Conservation (phyloP, 2,888 invertebrate genomes). For the Parthenolecanium corni region DNA sequence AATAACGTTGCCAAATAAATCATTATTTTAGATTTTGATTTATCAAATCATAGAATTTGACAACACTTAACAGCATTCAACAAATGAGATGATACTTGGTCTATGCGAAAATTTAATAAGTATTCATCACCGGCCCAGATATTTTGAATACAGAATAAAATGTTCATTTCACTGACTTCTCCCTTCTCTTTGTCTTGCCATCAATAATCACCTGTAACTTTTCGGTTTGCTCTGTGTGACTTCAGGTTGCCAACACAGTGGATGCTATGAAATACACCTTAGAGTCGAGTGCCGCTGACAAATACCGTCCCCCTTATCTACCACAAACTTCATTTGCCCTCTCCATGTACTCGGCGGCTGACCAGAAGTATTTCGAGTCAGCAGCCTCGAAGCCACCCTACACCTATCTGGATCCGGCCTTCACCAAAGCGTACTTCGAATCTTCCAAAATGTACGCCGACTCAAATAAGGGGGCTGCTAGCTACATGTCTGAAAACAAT, state of each 20-base stretch:
- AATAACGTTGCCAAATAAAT: no score
- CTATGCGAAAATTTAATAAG: no score
- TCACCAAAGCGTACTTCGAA: slow-evolving; percentile 60
- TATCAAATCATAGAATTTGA: no score
- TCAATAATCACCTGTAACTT: no score
- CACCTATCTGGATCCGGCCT: slow-evolving; percentile 54
- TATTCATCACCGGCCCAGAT: no score
- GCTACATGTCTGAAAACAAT: slow-evolving; percentile 24
- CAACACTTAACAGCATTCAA: no score
- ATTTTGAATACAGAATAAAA: no score
- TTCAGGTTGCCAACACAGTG: slow-evolving; percentile 62
- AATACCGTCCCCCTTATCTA: slow-evolving; percentile 59
- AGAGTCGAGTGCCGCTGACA: slow-evolving; percentile 53
- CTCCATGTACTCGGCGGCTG: slow-evolving; percentile 53
- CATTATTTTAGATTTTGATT: no score
- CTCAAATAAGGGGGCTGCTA: slow-evolving; percentile 19
- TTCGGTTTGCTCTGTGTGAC: no score
- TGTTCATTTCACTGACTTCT: no score
- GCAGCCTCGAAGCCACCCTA: slow-evolving; percentile 45
- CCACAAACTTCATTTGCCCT: slow-evolving; percentile 49
- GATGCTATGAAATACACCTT: slow-evolving; percentile 67
- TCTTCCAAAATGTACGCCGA: slow-evolving; percentile 51
- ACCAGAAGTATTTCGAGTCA: slow-evolving; percentile 53
- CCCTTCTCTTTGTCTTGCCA: no score
- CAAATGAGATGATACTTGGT: no score